These are phyloP conservation scores for Charanyca ferruginea DNA, from an alignment of 2,888 invertebrate species.

Conservation along the genomic window DNA sequence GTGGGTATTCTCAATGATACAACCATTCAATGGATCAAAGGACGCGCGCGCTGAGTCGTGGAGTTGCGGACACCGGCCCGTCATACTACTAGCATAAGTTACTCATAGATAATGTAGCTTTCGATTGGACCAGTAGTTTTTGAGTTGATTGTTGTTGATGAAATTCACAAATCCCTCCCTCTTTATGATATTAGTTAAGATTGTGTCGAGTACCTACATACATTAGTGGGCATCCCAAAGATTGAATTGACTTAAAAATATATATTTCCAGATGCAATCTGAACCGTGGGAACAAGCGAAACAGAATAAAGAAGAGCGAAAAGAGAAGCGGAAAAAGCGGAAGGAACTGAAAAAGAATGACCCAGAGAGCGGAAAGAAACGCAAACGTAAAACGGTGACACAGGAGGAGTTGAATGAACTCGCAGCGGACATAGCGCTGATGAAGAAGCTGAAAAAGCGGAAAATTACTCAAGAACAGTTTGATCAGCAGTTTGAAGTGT, in stretches of 20 bases:
- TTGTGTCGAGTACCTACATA: no score
- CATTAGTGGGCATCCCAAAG: no score
- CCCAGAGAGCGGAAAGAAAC: conserved; percentile 87
- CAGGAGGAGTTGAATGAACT: conserved; percentile 95
- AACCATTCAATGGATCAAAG: no score
- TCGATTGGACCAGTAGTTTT: no score
- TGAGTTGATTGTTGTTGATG: no score
- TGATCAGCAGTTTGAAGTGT: conserved; percentile 91
- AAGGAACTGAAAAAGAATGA: conserved; percentile 90
- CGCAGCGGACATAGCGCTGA: conserved; percentile 95
- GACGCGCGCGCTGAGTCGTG: no score
- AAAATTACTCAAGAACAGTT: conserved; percentile 94
- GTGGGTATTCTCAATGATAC: no score
- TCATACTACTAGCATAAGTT: no score
- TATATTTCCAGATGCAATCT: conserved; percentile 85
- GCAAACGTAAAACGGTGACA: conserved; percentile 87
- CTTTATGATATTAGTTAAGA: no score
- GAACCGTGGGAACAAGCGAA: conserved; percentile 96
- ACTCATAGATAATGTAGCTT: no score
- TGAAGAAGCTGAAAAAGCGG: conserved; percentile 96
- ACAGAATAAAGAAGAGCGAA: conserved; percentile 92
- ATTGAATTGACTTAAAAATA: conserved; percentile 12
- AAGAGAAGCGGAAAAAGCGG: conserved; percentile 91
- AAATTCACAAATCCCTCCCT: no score
- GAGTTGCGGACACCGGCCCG: no score